A percentile compares a stretch with the other conserved stretches of the same genome.
Conservation (phyloP, 1,140 invertebrate genomes). For the Cydia splendana region DNA sequence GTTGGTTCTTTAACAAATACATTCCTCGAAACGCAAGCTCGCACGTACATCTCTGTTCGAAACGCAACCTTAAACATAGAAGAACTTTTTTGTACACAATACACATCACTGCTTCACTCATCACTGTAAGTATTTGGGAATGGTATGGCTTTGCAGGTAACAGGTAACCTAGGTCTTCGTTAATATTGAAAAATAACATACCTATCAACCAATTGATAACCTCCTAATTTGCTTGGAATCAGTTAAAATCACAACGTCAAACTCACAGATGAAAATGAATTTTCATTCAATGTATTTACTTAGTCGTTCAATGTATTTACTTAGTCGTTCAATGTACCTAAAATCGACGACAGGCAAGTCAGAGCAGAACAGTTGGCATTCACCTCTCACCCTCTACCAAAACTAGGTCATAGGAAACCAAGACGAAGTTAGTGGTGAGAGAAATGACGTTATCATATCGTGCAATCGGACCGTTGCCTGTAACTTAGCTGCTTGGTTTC, state of each 20-base stretch:
- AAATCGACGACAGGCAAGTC: background rate
- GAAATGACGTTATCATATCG: constrained; percentile 29
- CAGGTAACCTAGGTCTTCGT: too few species aligned
- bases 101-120: too few species aligned
- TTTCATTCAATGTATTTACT: background rate
- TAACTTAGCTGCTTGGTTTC: constrained; percentile 20
- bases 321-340: background rate
- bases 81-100: background rate
- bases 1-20: too few species aligned
- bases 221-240: too few species aligned
- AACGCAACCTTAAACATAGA: background rate
- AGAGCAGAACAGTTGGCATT: background rate
- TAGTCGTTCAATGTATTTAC: background rate
- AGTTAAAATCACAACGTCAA: too few species aligned
- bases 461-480: constrained; percentile 20
- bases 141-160: too few species aligned
- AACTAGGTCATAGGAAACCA: constrained; percentile 31
- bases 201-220: too few species aligned
- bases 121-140: too few species aligned
- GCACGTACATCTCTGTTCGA: too few species aligned
- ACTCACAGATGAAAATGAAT: too few species aligned
- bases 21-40: too few species aligned
- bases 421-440: constrained; percentile 29
- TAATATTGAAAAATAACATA: too few species aligned
- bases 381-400: constrained; percentile 16